Conservation (phyloP, 2,113 vertebrate genomes). For the Perognathus longimembris region DNA sequence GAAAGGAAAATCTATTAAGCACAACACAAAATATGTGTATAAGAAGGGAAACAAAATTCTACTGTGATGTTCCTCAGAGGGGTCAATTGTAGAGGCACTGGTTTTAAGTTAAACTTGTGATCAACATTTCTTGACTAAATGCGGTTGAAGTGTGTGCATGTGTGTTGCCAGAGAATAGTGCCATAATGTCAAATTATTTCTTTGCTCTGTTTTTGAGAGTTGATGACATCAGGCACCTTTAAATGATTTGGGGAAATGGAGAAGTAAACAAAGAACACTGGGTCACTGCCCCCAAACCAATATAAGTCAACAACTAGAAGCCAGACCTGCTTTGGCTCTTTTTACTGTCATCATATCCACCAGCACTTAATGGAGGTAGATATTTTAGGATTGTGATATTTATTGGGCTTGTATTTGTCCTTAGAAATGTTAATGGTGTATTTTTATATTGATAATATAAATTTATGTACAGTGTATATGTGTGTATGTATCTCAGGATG, state of each 20-base stretch:
- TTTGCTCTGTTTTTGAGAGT: conserved; percentile 71
- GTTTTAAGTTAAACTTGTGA: conserved; percentile 63
- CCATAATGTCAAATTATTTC: conserved; percentile 13
- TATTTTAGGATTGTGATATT: conserved; percentile 80
- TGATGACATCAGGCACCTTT: conserved; percentile 62
- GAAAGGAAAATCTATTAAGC: conserved; percentile 43
- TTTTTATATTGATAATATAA: conserved; percentile 84
- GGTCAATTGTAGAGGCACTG: conserved; percentile 45
- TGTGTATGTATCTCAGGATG: conserved; percentile 67
- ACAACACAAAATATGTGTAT: conserved; percentile 18
- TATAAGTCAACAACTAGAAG: conserved; percentile 30
- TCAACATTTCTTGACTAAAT: conserved; percentile 65
- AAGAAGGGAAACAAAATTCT: conserved; percentile 27
- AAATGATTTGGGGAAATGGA: conserved; percentile 66
- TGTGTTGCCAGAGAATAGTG: conserved; percentile 5
- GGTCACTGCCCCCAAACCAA: conserved; percentile 40
- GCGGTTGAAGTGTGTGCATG: conserved; percentile 21
- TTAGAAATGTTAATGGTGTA: conserved; percentile 80
- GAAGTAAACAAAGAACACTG: conserved; percentile 50
- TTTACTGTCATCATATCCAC: conserved; percentile 60
- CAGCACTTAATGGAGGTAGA: conserved; percentile 75
- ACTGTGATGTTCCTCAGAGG: background rate
- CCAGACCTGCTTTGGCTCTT: conserved; percentile 54
- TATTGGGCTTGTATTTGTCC: conserved; percentile 79
- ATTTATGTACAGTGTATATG: conserved; percentile 62